Evolutionary conservation across 1,140 invertebrate genomes (phyloP).

Genomic region (Cyphomyrmex costatus): DNA sequence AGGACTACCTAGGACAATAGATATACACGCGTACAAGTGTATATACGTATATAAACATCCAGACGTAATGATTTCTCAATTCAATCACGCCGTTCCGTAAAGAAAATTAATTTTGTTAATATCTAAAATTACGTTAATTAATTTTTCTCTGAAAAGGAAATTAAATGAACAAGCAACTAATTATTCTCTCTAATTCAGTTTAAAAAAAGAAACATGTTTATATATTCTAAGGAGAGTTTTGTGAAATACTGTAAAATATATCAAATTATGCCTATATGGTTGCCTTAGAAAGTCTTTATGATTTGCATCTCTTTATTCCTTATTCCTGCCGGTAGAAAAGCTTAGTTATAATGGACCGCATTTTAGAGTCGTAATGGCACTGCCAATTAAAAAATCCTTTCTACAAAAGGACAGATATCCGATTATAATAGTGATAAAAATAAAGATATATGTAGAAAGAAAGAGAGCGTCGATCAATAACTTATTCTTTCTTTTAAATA

Average conservation of each 20-base stretch:
- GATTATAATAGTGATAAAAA: slow-evolving; percentile 7
- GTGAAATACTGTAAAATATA: slow-evolving; percentile 49
- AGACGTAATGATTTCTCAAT: slow-evolving; percentile 35
- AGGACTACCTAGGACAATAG: slow-evolving; percentile 64
- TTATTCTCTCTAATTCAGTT: neutral
- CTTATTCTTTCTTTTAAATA: slow-evolving; percentile 50
- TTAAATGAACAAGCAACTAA: slow-evolving; percentile 17
- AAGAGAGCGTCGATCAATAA: slow-evolving; percentile 38
- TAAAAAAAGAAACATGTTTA: neutral
- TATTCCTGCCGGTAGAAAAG: slow-evolving; percentile 37
- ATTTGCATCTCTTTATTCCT: slow-evolving; percentile 72
- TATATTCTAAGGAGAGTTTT: neutral
- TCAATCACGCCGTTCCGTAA: slow-evolving; percentile 9
- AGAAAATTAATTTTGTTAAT: slow-evolving; percentile 62
- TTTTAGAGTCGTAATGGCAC: slow-evolving; percentile 54
- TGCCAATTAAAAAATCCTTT: slow-evolving; percentile 49
- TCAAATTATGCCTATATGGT: slow-evolving; percentile 59
- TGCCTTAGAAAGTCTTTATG: slow-evolving; percentile 68
- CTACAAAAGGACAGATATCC: slow-evolving; percentile 22
- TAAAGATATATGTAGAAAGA: neutral
- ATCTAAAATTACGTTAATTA: slow-evolving; percentile 1
- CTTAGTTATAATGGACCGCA: slow-evolving; percentile 13
- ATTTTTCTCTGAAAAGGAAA: neutral
- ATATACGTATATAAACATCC: slow-evolving; percentile 7
- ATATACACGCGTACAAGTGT: slow-evolving; percentile 39